phyloP scores from a whole-genome alignment of 2,888 invertebrate genomes.

The Graphium colonna region DNA sequence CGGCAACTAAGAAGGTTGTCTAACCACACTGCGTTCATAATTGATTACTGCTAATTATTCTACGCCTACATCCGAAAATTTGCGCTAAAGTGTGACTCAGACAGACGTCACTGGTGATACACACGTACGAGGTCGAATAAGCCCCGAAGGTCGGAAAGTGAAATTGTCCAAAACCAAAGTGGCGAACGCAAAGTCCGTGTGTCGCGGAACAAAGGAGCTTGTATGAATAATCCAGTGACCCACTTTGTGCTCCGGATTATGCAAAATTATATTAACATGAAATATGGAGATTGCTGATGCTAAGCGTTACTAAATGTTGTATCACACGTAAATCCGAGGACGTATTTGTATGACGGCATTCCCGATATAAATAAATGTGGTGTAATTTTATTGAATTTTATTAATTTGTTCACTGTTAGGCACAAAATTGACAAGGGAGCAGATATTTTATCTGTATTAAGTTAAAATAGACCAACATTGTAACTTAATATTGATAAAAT shows the following conservation, averaged over 20 bases:
- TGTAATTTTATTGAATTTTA: no score
- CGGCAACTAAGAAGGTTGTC: background rate
- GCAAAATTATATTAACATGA: background rate
- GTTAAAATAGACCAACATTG: no score
- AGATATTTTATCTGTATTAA: no score
- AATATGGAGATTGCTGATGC: no score
- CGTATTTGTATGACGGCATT: no score
- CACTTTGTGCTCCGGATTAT: background rate
- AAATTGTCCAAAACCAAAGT: slow-evolving; percentile 12
- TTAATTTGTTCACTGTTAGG: no score
- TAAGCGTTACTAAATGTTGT: no score
- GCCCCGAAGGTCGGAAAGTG: slow-evolving; percentile 18
- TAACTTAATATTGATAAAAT: no score
- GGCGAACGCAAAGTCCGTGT: background rate
- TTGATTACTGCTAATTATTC: slow-evolving; percentile 15
- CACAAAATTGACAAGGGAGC: no score
- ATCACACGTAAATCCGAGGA: no score
- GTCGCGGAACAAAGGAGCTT: background rate
- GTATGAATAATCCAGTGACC: background rate
- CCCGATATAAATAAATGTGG: no score
- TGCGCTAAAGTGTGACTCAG: slow-evolving; percentile 12
- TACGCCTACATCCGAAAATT: slow-evolving; percentile 15
- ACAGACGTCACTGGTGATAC: slow-evolving; percentile 12
- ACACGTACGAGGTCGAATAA: slow-evolving; percentile 6
- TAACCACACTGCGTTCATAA: slow-evolving; percentile 9